Conservation (phyloP, 2,797 vertebrate genomes). For the Emydoidea blandingii region DNA sequence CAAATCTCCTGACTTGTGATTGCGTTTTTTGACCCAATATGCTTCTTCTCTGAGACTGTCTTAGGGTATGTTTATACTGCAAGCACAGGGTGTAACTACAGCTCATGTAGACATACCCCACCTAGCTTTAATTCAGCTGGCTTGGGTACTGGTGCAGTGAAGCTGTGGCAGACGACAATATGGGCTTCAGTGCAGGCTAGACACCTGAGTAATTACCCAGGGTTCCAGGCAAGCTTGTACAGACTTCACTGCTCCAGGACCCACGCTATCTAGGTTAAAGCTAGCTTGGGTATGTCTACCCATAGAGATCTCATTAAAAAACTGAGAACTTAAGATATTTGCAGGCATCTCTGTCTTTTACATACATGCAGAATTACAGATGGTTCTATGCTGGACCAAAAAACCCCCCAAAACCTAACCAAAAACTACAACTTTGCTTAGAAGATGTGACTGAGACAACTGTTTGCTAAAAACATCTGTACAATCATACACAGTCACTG, state of each 20-base stretch:
- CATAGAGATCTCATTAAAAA: slow-evolving; percentile 7
- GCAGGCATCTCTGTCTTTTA: neutral
- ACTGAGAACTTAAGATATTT: slow-evolving; percentile 44
- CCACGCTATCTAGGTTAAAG: neutral
- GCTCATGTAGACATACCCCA: neutral
- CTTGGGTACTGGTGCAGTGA: neutral
- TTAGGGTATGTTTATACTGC: neutral
- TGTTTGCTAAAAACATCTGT: slow-evolving; percentile 71
- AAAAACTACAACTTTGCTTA: slow-evolving; percentile 4
- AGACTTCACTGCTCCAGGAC: neutral
- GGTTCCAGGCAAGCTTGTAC: neutral
- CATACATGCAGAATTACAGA: neutral
- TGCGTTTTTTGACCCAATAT: neutral
- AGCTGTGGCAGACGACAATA: neutral
- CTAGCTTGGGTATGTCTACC: too few species aligned
- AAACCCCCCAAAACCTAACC: neutral
- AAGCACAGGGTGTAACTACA: neutral
- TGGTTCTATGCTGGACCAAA: neutral
- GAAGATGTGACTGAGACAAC: slow-evolving; percentile 39
- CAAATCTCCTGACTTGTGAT: neutral
- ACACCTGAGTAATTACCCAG: neutral
- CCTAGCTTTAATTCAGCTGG: too few species aligned
- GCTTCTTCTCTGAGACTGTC: slow-evolving; percentile 10
- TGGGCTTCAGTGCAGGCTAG: neutral
- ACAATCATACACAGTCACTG: neutral